Conservation (phyloP, 2,113 vertebrate genomes). For the Pteruthius melanotis region DNA sequence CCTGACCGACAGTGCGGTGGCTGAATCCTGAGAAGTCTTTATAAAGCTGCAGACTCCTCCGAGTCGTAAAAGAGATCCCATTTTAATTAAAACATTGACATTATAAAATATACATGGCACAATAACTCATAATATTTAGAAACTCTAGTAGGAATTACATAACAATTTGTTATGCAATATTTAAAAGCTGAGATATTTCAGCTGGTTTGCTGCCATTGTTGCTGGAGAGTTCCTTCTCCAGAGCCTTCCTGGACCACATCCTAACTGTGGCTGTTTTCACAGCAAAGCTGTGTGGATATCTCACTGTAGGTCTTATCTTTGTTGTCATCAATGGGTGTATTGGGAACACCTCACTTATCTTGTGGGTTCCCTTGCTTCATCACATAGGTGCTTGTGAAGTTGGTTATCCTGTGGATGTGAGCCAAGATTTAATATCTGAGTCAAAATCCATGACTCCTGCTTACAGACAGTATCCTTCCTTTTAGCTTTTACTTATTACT, state of each 20-base stretch:
- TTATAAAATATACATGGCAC: background rate
- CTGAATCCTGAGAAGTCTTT: background rate
- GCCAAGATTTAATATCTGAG: background rate
- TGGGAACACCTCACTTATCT: background rate
- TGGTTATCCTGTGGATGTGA: background rate
- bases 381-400: background rate
- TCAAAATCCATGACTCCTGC: background rate
- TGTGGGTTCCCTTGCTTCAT: background rate
- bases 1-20: accelerated
- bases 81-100: background rate
- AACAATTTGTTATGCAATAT: background rate
- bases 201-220: background rate
- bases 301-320: background rate
- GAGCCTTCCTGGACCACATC: background rate
- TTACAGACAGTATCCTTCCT: background rate
- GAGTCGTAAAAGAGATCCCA: background rate
- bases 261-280: background rate
- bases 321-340: background rate
- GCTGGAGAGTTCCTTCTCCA: background rate
- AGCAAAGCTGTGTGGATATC: background rate
- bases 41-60: background rate
- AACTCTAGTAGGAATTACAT: background rate
- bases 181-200: background rate
- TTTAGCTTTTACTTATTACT: background rate
- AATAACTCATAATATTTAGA: background rate